phyloP scores from a whole-genome alignment of 2,113 vertebrate genomes.

The Uria aalge region DNA sequence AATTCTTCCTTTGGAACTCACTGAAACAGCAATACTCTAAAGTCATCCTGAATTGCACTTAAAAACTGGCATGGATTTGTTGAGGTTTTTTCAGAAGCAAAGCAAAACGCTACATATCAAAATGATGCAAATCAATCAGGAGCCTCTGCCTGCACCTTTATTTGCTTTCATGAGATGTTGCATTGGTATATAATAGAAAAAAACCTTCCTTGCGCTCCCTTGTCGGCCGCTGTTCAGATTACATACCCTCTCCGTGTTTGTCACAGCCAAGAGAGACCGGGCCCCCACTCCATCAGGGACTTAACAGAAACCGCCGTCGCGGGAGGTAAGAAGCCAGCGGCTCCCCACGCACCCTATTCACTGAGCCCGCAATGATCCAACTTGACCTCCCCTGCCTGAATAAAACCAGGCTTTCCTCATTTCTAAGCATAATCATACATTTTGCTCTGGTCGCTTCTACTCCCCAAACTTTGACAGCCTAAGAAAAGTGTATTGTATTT shows the following conservation, averaged over 20 bases:
- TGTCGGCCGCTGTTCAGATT: neutral
- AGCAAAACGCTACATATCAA: slow-evolving; percentile 21
- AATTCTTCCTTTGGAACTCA: slow-evolving; percentile 3
- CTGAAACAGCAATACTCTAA: neutral
- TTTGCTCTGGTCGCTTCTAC: neutral
- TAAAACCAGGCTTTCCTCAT: neutral
- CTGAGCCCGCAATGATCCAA: neutral
- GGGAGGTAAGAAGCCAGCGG: neutral
- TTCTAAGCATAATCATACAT: neutral
- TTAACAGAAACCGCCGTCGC: rapidly evolving
- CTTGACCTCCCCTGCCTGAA: neutral
- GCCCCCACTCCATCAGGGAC: neutral
- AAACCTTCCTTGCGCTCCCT: neutral
- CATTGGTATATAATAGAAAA: neutral
- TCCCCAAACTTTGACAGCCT: neutral
- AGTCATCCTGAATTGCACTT: neutral
- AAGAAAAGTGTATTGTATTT: neutral
- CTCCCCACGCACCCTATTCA: neutral
- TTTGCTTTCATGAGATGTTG: neutral
- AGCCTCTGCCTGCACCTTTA: neutral
- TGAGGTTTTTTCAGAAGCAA: neutral
- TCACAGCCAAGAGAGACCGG: neutral
- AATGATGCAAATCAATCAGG: neutral
- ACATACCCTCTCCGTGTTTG: neutral
- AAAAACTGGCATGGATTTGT: neutral